Percentiles rank a stretch among this genome's conserved stretches.
Evolutionary conservation across 2,888 invertebrate species (phyloP).

Genomic region (Cheilosia grossa): DNA sequence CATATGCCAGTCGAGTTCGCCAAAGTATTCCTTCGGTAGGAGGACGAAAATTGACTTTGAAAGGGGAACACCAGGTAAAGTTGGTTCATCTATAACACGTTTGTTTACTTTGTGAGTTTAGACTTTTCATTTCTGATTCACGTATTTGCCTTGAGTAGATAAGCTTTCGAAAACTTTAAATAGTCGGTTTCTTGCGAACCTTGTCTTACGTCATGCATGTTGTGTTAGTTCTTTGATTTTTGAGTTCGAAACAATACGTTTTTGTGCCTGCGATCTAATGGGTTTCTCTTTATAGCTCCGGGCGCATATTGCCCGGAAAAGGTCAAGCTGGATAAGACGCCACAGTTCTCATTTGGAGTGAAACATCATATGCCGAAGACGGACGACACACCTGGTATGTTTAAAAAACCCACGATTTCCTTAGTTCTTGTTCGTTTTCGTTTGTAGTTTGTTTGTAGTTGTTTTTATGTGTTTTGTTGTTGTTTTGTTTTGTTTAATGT

Average conservation of each 20-base stretch:
- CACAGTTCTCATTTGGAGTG: conserved; percentile 83
- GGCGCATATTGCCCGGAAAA: conserved; percentile 85
- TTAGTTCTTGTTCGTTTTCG: conserved; percentile 30
- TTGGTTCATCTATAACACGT: conserved; percentile 21
- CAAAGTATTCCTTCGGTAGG: conserved; percentile 84
- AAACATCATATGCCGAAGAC: conserved; percentile 83
- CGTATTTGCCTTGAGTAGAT: conserved; percentile 52
- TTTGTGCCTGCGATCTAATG: conserved; percentile 24
- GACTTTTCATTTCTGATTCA: conserved; percentile 41
- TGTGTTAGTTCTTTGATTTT: conserved; percentile 32
- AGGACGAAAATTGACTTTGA: conserved; percentile 84
- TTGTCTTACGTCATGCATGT: conserved; percentile 63
- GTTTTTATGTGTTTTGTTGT: conserved; percentile 53
- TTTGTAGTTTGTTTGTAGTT: conserved; percentile 48
- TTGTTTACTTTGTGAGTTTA: conserved; percentile 67
- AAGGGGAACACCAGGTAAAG: conserved; percentile 81
- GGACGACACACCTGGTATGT: conserved; percentile 81
- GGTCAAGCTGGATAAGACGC: conserved; percentile 83
- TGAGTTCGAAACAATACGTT: not conserved
- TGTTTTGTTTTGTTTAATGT: conserved; percentile 56
- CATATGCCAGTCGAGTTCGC: conserved; percentile 83
- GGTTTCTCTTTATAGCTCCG: conserved; percentile 78
- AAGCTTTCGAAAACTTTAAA: conserved; percentile 32
- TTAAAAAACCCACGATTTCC: not conserved
- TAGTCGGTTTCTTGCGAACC: conserved; percentile 23